phyloP scores from a whole-genome alignment of 2,888 invertebrate genomes.

The Ormyrus labotus region DNA sequence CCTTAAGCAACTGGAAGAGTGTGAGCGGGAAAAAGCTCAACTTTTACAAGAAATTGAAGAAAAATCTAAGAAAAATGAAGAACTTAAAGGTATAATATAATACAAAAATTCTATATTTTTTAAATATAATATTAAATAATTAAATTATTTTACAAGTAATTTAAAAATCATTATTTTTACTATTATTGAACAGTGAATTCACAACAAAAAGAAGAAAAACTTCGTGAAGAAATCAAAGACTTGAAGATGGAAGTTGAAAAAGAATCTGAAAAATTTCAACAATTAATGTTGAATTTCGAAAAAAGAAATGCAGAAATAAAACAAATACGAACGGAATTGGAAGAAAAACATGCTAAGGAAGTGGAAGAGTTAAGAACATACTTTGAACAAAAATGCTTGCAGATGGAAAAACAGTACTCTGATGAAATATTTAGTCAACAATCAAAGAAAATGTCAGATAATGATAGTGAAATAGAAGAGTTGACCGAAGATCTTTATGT shows the following conservation, averaged over 20 bases:
- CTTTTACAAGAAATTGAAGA: slow-evolving; percentile 52
- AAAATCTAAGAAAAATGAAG: slow-evolving; percentile 61
- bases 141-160: background rate
- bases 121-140: slow-evolving; percentile 1
- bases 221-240: slow-evolving; percentile 62
- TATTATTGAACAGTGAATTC: slow-evolving; percentile 45
- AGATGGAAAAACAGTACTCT: slow-evolving; percentile 87
- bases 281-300: slow-evolving; percentile 79
- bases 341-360: slow-evolving; percentile 83
- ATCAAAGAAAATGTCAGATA: slow-evolving; percentile 79
- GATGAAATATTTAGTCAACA: slow-evolving; percentile 84
- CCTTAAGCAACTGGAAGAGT: slow-evolving; percentile 56
- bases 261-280: slow-evolving; percentile 78
- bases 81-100: slow-evolving; percentile 55
- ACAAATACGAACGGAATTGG: slow-evolving; percentile 79
- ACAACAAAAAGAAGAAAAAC: slow-evolving; percentile 57
- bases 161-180: slow-evolving; percentile 47
- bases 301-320: slow-evolving; percentile 79
- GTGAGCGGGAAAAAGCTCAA: slow-evolving; percentile 57
- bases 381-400: slow-evolving; percentile 87
- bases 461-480: slow-evolving; percentile 74
- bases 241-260: slow-evolving; percentile 61
- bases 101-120: too few relatives aligned
- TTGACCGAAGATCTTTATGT: slow-evolving; percentile 74
- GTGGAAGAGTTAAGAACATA: slow-evolving; percentile 88